Conservation (phyloP, 2,888 invertebrate species). For the Ptychoptera albimana region DNA sequence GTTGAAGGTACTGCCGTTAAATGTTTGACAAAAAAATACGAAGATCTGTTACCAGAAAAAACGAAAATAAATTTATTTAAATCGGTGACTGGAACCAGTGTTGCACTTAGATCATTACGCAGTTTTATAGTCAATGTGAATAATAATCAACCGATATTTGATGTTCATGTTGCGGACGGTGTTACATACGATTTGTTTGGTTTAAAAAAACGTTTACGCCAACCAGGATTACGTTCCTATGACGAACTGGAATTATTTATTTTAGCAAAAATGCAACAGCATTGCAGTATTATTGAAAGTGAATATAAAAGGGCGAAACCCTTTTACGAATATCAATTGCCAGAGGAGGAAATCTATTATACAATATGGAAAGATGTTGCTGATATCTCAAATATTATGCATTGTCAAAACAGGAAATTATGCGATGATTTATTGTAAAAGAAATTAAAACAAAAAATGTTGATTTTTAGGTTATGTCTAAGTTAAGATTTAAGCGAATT, state of each 20-base stretch:
- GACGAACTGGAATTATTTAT: slow-evolving; percentile 28
- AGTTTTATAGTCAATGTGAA: slow-evolving; percentile 23
- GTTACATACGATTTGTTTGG: slow-evolving; percentile 22
- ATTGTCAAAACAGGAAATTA: too few relatives aligned
- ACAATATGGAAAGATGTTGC: too few relatives aligned
- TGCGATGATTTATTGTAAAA: too few relatives aligned
- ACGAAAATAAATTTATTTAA: slow-evolving; percentile 22
- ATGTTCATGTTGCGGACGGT: slow-evolving; percentile 21
- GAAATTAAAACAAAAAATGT: too few relatives aligned
- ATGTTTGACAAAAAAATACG: slow-evolving; percentile 13
- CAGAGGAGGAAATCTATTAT: too few relatives aligned
- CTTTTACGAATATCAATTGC: too few relatives aligned
- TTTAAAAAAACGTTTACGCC: slow-evolving; percentile 19
- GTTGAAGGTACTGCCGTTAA: slow-evolving; percentile 18
- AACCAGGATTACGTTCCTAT: slow-evolving; percentile 24
- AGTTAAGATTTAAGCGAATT: too few relatives aligned
- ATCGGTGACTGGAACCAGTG: slow-evolving; percentile 22
- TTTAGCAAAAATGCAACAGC: slow-evolving; percentile 26
- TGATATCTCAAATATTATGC: too few relatives aligned
- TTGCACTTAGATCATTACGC: slow-evolving; percentile 22
- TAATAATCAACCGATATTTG: slow-evolving; percentile 20
- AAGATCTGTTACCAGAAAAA: slow-evolving; percentile 14
- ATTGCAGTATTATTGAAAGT: slow-evolving; percentile 15
- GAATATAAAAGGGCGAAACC: too few relatives aligned
- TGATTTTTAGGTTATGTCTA: too few relatives aligned